phyloP scores from a whole-genome alignment of 2,888 invertebrate genomes.

The Xestia c-nigrum region DNA sequence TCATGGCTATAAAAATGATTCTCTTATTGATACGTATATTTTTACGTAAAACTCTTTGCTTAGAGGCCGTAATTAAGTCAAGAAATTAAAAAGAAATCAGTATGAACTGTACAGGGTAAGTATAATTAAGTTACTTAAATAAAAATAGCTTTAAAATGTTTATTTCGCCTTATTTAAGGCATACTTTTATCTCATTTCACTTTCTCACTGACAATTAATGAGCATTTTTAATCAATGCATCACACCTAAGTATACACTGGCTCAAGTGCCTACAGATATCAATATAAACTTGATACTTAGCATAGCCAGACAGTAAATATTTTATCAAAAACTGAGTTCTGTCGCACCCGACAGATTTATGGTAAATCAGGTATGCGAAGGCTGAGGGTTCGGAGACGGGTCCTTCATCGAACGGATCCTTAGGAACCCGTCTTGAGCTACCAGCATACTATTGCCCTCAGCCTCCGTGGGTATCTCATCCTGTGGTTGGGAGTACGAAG shows the following conservation, averaged over 20 bases:
- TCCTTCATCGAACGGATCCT: slow-evolving; percentile 94
- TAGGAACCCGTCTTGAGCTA: slow-evolving; percentile 97
- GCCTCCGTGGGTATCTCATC: slow-evolving; percentile 88
- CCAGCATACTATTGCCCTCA: slow-evolving; percentile 94
- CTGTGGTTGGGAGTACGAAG: slow-evolving; percentile 90
- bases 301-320: slow-evolving; percentile 62
- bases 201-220: slow-evolving; percentile 31
- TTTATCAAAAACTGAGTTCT: slow-evolving; percentile 85
- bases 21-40: slow-evolving; percentile 55
- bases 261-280: slow-evolving; percentile 45
- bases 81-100: slow-evolving; percentile 52
- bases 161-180: slow-evolving; percentile 55
- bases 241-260: slow-evolving; percentile 54
- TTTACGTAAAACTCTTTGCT: slow-evolving; percentile 61
- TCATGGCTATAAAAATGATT: slow-evolving; percentile 63
- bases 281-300: slow-evolving; percentile 55
- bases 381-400: slow-evolving; percentile 71
- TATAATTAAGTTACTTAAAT: slow-evolving; percentile 66
- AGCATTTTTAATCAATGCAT: slow-evolving; percentile 39
- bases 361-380: slow-evolving; percentile 88
- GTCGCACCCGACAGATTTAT: slow-evolving; percentile 83
- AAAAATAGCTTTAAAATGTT: slow-evolving; percentile 64
- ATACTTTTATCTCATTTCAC: slow-evolving; percentile 24
- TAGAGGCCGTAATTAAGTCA: slow-evolving; percentile 53
- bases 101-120: slow-evolving; percentile 64